Percentiles rank a stretch among this genome's conserved stretches.
Evolutionary conservation across 2,888 invertebrate genomes (phyloP).

Genomic region (Nephrotoma flavescens): DNA sequence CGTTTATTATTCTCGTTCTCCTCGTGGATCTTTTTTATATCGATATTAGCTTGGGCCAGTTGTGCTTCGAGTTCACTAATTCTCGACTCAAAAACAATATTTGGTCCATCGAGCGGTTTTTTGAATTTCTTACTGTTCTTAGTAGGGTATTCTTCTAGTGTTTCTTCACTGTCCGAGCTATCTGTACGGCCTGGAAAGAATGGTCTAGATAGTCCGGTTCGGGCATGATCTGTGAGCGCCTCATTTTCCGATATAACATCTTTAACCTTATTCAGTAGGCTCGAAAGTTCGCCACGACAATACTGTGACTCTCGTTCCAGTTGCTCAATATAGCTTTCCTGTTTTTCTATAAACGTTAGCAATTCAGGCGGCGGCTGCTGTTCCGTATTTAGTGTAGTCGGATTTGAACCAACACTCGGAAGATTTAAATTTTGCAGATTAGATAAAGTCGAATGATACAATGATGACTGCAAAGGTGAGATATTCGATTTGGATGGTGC

Average conservation of each 20-base stretch:
- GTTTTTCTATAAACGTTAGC: slow-evolving; percentile 66
- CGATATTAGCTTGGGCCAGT: slow-evolving; percentile 60
- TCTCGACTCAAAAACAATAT: slow-evolving; percentile 68
- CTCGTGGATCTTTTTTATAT: slow-evolving; percentile 55
- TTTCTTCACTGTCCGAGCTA: slow-evolving; percentile 39
- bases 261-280: slow-evolving; percentile 64
- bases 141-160: slow-evolving; percentile 11
- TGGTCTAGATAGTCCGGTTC: slow-evolving; percentile 46
- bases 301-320: slow-evolving; percentile 72
- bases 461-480: background rate
- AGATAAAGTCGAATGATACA: background rate
- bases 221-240: slow-evolving; percentile 61
- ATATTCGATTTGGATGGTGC: background rate
- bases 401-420: slow-evolving; percentile 7
- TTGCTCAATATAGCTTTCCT: slow-evolving; percentile 78
- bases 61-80: slow-evolving; percentile 77
- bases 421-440: background rate
- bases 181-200: slow-evolving; percentile 36
- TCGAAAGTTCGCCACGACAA: slow-evolving; percentile 64
- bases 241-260: slow-evolving; percentile 78
- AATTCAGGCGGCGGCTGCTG: slow-evolving; percentile 46
- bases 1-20: slow-evolving; percentile 40
- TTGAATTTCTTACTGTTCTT: slow-evolving; percentile 19
- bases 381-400: slow-evolving; percentile 27
- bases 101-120: slow-evolving; percentile 49